These are phyloP conservation scores for Corythornis leucogaster DNA, from an alignment of 2,797 vertebrate genomes.

Conservation along the genomic window DNA sequence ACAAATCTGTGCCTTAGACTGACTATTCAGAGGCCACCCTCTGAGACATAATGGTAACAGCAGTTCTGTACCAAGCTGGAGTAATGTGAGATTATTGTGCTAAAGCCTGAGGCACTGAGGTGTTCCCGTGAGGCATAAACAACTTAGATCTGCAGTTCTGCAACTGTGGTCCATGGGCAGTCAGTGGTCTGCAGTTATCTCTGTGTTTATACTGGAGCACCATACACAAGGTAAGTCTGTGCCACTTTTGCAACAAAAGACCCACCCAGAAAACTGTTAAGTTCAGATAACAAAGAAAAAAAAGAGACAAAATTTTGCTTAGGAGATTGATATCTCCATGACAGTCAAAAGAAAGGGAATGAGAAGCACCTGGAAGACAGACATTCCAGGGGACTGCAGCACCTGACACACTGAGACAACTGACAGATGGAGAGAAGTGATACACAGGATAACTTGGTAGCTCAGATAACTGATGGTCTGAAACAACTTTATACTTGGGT, in stretches of 20 bases:
- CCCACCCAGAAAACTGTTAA: neutral
- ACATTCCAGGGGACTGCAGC: neutral
- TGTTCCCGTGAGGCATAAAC: neutral
- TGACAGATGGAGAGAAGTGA: neutral
- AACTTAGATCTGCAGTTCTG: neutral
- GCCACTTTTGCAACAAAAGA: neutral
- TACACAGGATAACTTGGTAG: neutral
- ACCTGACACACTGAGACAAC: neutral
- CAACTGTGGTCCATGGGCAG: neutral
- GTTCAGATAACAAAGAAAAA: neutral
- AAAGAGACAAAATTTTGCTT: neutral
- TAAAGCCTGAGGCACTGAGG: neutral
- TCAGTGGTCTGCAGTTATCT: neutral
- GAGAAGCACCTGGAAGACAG: neutral
- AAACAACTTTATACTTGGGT: neutral
- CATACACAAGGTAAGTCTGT: neutral
- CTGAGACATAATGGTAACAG: neutral
- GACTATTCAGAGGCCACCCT: neutral
- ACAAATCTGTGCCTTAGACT: neutral
- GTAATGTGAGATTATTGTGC: neutral
- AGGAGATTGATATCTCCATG: neutral
- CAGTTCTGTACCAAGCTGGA: neutral
- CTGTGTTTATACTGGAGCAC: neutral
- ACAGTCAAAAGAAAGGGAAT: neutral
- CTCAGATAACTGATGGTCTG: neutral